These are phyloP conservation scores for Phrynocephalus versicolor DNA, from an alignment of 2,113 vertebrate species.

Conservation along the genomic window DNA sequence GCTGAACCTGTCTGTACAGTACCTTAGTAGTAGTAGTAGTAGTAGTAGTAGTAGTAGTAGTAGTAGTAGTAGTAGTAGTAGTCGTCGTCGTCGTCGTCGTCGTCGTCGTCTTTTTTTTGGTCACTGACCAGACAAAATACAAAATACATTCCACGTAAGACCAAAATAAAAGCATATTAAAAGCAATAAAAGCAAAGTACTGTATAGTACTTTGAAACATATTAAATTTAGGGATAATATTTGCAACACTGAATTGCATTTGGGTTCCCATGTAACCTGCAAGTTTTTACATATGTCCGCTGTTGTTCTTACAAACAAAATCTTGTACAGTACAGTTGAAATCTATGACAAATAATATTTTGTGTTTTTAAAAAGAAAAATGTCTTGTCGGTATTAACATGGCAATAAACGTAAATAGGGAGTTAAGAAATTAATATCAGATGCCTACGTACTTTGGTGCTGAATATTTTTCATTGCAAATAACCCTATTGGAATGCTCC, in stretches of 20 bases:
- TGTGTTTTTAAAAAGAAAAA: not conserved
- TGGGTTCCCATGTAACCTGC: constrained; percentile 46
- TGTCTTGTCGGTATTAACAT: constrained; percentile 30
- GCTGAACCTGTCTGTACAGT: constrained; percentile 43
- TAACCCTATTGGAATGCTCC: not conserved
- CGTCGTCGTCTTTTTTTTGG: no score
- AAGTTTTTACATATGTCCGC: constrained; percentile 51
- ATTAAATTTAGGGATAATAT: constrained; percentile 42
- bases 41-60: no score
- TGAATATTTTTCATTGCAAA: constrained; percentile 40
- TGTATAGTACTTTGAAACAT: no score
- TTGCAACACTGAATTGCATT: constrained; percentile 49
- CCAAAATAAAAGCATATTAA: no score
- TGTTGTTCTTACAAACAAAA: constrained; percentile 52
- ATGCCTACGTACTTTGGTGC: constrained; percentile 5
- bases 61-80: no score
- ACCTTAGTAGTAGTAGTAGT: no score
- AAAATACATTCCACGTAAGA: no score
- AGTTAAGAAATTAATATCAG: constrained; percentile 20
- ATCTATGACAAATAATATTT: not conserved
- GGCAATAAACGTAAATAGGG: constrained; percentile 23
- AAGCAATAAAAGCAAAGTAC: no score
- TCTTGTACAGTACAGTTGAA: constrained; percentile 24
- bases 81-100: no score
- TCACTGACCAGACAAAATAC: no score